Percentiles rank a stretch among this genome's conserved stretches.
Evolutionary conservation across 2,888 invertebrate genomes (phyloP).

Genomic region (Drosophila yooni): DNA sequence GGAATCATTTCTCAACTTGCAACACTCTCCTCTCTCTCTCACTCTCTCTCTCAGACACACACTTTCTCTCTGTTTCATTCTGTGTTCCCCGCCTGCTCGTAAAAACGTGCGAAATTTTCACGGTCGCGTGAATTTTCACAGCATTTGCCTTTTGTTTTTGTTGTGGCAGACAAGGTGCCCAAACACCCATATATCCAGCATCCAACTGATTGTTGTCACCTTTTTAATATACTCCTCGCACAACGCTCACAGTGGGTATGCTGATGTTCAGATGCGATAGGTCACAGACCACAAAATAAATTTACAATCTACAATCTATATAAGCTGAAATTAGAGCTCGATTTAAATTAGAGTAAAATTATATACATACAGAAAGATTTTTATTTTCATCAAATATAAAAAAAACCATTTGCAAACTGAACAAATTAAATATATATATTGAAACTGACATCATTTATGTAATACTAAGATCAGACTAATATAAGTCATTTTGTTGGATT

Average conservation of each 20-base stretch:
- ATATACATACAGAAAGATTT: not conserved
- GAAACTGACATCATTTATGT: not conserved
- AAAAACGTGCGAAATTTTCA: slow-evolving; percentile 85
- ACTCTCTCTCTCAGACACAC: not conserved
- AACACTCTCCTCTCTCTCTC: not conserved
- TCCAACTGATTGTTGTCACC: slow-evolving; percentile 68
- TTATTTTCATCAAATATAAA: not conserved
- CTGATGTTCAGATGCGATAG: not conserved
- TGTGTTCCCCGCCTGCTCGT: slow-evolving; percentile 48
- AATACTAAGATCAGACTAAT: not conserved
- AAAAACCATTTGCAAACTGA: too few relatives aligned
- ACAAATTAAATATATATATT: not conserved
- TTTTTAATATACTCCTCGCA: slow-evolving; percentile 47
- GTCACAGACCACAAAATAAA: not conserved
- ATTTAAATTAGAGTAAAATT: not conserved
- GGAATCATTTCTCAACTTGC: slow-evolving; percentile 74
- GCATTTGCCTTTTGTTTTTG: slow-evolving; percentile 56
- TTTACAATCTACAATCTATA: not conserved
- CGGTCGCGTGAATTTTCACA: slow-evolving; percentile 71
- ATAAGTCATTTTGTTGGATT: not conserved
- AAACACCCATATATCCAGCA: slow-evolving; percentile 14
- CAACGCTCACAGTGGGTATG: not conserved
- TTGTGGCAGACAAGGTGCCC: slow-evolving; percentile 52
- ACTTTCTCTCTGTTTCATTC: not conserved
- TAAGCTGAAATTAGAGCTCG: not conserved